Conservation (phyloP, 2,113 vertebrate species). For the Rhadina sibilatrix region DNA sequence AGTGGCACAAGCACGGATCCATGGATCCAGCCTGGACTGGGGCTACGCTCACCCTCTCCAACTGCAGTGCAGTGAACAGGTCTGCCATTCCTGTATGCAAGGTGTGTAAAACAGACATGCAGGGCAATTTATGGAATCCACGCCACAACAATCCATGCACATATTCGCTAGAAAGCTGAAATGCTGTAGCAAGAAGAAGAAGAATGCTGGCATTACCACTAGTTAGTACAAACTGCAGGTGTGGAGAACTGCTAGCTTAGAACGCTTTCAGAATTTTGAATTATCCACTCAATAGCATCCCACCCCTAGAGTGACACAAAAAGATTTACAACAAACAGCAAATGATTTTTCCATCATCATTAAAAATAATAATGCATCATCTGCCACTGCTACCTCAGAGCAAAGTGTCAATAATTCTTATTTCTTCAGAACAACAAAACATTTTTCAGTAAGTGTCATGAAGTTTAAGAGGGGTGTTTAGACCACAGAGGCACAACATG, state of each 20-base stretch:
- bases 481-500: not conserved
- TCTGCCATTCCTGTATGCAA: slow-evolving; percentile 50
- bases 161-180: slow-evolving; percentile 28
- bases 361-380: not conserved
- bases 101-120: slow-evolving; percentile 38
- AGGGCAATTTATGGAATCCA: not conserved
- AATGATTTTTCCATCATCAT: not conserved
- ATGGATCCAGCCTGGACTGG: not conserved
- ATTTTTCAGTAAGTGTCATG: not conserved
- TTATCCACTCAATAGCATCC: slow-evolving; percentile 99
- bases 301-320: slow-evolving; percentile 88
- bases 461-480: not conserved
- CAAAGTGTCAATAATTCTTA: not conserved
- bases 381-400: not conserved
- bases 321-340: slow-evolving; percentile 52
- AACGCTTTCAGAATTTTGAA: slow-evolving; percentile 90
- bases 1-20: rapidly evolving
- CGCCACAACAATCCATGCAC: slow-evolving; percentile 34
- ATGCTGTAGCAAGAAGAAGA: slow-evolving; percentile 47
- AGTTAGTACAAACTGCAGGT: slow-evolving; percentile 74
- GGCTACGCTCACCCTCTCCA: not conserved
- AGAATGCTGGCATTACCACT: slow-evolving; percentile 73
- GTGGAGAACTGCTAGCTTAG: slow-evolving; percentile 81
- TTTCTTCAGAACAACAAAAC: not conserved
- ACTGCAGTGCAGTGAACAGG: not conserved